Evolutionary conservation across 2,888 invertebrate genomes (phyloP), one percentile per base, ranked within the genome.

Genomic region (Amphipoea lucens): DNA sequence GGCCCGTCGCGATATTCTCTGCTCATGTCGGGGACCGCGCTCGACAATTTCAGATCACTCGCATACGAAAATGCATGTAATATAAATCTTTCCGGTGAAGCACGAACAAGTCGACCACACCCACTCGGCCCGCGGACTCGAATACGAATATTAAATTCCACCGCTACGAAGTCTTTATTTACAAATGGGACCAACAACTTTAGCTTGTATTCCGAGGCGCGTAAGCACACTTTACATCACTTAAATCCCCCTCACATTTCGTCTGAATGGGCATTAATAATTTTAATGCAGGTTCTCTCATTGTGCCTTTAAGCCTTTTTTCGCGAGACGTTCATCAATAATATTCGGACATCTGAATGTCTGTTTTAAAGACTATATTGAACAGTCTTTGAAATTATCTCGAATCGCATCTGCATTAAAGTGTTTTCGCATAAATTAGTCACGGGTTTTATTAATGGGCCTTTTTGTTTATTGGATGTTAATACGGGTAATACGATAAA

Each of bases 11-110:
- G 90, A 90, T 90, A 84, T 87, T 87, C 90, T 84, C 81, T 72
- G 85, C 90, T 86, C 89, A 90, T 89, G 89, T 89, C 89, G 84
- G 84, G 78, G 89, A 91, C 91, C 87, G 90, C 87, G 90, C 92
- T 94, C 95, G 96, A 97, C 96, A 95, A 95, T 96, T 96, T 95
- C 96, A 96, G 97, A 97, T 97, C 96, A 96, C 94, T 95, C 93
- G 95, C 95, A 95, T 94, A 95, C 95, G 95, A 96, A 96, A 96
- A 95, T 95, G 96, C 95, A 96, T 95, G 97, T 97, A 96, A 96
- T 96, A 96, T 97, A 96, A 97, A 96, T 97, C 97, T 97, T 97
- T 97, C 97, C 96, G 96, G 96, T 96, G 96, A 95, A 92, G 94
- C 94, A 94, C 94, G 96, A 96, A 96, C 96, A 95, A 95, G 94